Evolutionary conservation across 2,888 invertebrate genomes (phyloP).

Genomic region (Aricia artaxerxes): DNA sequence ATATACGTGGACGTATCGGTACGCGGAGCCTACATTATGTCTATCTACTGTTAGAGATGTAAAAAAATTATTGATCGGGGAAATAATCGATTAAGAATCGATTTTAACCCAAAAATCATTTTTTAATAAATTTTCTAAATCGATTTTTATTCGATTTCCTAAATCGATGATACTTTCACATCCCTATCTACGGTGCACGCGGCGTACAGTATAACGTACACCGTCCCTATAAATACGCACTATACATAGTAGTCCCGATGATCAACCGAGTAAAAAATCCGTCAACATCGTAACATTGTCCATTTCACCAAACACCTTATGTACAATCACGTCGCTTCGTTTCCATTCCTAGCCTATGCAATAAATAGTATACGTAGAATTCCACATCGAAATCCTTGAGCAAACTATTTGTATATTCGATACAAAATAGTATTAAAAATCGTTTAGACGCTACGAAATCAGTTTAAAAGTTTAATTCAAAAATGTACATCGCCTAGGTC

Average conservation of each 20-base stretch:
- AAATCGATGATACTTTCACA: background rate
- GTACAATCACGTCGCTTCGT: conserved; percentile 64
- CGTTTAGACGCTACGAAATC: background rate
- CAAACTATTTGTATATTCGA: conserved; percentile 28
- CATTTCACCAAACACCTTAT: conserved; percentile 9
- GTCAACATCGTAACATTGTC: background rate
- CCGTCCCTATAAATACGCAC: conserved; percentile 17
- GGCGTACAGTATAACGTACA: conserved; percentile 13
- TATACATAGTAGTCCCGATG: conserved; percentile 20
- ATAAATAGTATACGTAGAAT: conserved; percentile 24
- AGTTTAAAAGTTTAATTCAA: conserved; percentile 20
- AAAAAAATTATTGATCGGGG: background rate
- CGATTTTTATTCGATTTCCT: background rate
- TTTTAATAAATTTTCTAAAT: too few relatives aligned
- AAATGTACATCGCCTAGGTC: conserved; percentile 8
- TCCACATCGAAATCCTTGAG: conserved; percentile 21
- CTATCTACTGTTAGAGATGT: conserved; percentile 22
- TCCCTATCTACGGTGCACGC: background rate
- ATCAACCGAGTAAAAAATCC: conserved; percentile 21
- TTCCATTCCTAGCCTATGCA: conserved; percentile 61
- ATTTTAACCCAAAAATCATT: too few relatives aligned
- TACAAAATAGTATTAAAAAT: conserved; percentile 16
- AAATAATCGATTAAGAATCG: background rate
- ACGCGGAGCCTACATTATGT: conserved; percentile 28
- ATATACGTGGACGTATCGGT: conserved; percentile 29